Evolutionary conservation across 2,797 vertebrate species (phyloP).

Genomic region (Xenops minutus): DNA sequence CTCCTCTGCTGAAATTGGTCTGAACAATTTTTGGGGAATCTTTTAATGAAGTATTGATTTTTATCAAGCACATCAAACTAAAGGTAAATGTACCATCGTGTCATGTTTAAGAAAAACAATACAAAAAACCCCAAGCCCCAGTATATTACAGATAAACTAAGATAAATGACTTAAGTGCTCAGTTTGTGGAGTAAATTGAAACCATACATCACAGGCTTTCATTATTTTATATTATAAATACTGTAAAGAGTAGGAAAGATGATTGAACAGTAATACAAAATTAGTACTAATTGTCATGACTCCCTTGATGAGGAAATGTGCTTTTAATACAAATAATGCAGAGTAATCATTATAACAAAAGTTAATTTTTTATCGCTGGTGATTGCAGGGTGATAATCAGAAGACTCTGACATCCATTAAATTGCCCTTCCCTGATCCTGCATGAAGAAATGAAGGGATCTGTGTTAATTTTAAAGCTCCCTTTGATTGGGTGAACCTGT

Average conservation of each 20-base stretch:
- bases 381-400: constrained; percentile 70
- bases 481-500: constrained; percentile 95
- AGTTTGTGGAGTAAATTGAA: constrained; percentile 81
- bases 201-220: constrained; percentile 79
- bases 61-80: constrained; percentile 77
- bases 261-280: constrained; percentile 75
- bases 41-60: constrained; percentile 82
- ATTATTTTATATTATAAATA: constrained; percentile 76
- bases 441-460: constrained; percentile 87
- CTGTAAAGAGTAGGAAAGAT: constrained; percentile 67
- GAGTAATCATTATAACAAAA: constrained; percentile 49
- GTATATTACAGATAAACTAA: constrained; percentile 81
- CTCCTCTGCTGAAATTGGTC: constrained; percentile 44
- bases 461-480: constrained; percentile 90
- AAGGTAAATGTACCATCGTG: constrained; percentile 76
- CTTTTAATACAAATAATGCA: constrained; percentile 54
- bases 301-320: constrained; percentile 41
- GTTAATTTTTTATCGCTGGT: constrained; percentile 61
- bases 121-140: constrained; percentile 27
- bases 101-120: constrained; percentile 66
- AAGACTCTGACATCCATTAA: constrained; percentile 76
- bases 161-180: constrained; percentile 83
- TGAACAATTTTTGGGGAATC: constrained; percentile 73
- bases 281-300: constrained; percentile 63
- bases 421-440: constrained; percentile 81